Percentiles rank a stretch among this genome's conserved stretches.
phyloP scores from a whole-genome alignment of 1,140 invertebrate genomes.

The Amyelois transitella region DNA sequence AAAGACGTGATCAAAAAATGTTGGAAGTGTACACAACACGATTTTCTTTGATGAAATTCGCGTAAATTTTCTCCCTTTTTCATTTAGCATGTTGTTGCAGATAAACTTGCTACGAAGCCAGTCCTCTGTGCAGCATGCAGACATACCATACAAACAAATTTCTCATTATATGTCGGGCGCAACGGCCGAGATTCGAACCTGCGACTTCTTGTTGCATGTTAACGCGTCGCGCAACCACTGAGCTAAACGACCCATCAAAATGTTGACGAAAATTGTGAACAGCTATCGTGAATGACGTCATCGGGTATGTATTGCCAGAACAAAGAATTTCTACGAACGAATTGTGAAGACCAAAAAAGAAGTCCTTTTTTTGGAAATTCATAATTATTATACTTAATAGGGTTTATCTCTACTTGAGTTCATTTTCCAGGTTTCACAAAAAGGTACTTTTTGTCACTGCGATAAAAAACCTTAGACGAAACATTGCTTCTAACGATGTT shows the following conservation, averaged over 20 bases:
- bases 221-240: background rate
- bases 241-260: background rate
- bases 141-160: background rate
- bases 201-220: too few species aligned
- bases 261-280: background rate
- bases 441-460: too few species aligned
- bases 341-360: too few species aligned
- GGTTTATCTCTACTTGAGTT: too few species aligned
- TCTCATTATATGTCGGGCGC: background rate
- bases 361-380: too few species aligned
- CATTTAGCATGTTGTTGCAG: constrained; percentile 54
- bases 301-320: too few species aligned
- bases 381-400: too few species aligned
- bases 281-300: background rate
- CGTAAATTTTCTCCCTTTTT: constrained; percentile 35
- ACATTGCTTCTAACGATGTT: too few species aligned
- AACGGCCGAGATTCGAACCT: constrained; percentile 29
- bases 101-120: constrained; percentile 20
- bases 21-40: constrained; percentile 51
- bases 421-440: too few species aligned
- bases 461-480: too few species aligned
- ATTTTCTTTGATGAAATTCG: constrained; percentile 10
- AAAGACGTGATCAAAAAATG: constrained; percentile 23
- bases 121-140: constrained; percentile 44
- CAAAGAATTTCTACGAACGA: too few species aligned